Conservation (phyloP, 2,113 vertebrate species). For the Xenopus laevis region DNA sequence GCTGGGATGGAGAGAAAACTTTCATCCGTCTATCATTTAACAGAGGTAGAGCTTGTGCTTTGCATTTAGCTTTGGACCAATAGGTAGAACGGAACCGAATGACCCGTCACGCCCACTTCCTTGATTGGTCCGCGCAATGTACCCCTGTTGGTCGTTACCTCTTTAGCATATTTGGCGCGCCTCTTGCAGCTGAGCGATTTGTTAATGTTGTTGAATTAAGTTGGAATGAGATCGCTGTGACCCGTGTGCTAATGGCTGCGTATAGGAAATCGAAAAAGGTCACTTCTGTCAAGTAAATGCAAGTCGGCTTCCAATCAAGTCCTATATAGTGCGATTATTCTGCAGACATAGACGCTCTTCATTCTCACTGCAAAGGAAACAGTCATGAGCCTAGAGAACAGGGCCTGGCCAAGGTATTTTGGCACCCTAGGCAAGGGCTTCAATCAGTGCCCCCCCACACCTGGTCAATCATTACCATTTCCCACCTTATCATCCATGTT, state of each 20-base stretch:
- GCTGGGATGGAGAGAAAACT: slow-evolving; percentile 58
- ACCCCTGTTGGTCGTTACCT: slow-evolving; percentile 34
- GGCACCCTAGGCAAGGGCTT: no score
- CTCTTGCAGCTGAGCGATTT: slow-evolving; percentile 4
- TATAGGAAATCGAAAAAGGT: slow-evolving; percentile 51
- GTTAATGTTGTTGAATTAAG: no score
- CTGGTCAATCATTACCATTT: no score
- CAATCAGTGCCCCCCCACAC: no score
- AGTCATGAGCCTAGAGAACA: no score
- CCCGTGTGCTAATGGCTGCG: slow-evolving; percentile 10
- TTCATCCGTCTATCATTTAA: slow-evolving; percentile 40
- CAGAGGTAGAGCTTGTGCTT: background rate
- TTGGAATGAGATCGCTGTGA: background rate
- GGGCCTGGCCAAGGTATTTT: no score
- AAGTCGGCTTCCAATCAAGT: background rate
- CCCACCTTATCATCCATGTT: no score
- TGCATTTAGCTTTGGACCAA: slow-evolving; percentile 51
- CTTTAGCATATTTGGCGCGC: slow-evolving; percentile 59
- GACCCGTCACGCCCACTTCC: slow-evolving; percentile 24
- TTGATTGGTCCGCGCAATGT: slow-evolving; percentile 55
- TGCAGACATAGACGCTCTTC: no score
- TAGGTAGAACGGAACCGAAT: slow-evolving; percentile 50
- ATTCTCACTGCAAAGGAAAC: no score
- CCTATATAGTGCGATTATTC: background rate
- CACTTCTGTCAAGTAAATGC: slow-evolving; percentile 48